phyloP scores from a whole-genome alignment of 2,888 invertebrate species.

The Mesochorus sp. region DNA sequence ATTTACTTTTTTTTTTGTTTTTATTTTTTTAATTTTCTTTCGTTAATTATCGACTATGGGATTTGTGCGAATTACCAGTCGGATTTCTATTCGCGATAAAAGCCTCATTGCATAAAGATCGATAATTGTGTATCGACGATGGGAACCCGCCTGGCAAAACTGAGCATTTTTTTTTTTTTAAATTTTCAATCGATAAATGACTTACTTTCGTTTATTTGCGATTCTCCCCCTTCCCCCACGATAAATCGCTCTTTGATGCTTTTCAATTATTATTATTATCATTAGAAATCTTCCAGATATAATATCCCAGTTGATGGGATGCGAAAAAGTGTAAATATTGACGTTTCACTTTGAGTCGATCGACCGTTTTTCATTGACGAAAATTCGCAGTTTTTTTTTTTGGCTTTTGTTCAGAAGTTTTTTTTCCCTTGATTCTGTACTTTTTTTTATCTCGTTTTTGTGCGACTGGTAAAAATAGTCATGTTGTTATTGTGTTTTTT shows the following conservation, averaged over 20 bases:
- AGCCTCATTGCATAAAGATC: constrained; percentile 1
- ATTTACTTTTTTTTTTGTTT: constrained; percentile 35
- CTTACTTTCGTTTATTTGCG: constrained; percentile 58
- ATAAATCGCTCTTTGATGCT: not conserved
- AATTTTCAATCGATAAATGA: constrained; percentile 48
- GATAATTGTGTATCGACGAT: constrained; percentile 2
- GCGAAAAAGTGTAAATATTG: constrained; percentile 33
- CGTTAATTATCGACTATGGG: constrained; percentile 15
- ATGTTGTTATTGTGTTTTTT: not conserved
- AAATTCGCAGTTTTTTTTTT: constrained; percentile 10
- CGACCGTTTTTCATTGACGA: constrained; percentile 10
- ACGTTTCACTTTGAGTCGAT: constrained; percentile 45
- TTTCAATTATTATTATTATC: not conserved
- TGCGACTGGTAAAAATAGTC: constrained; percentile 1
- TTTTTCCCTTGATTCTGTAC: not conserved
- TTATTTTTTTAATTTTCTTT: not conserved
- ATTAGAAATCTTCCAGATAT: not conserved
- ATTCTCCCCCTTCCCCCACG: not conserved
- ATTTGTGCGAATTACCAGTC: constrained; percentile 15
- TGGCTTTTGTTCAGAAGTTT: not conserved
- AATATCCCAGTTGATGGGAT: not conserved
- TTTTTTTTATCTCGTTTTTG: constrained; percentile 1
- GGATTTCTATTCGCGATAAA: constrained; percentile 32
- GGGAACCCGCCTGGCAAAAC: constrained; percentile 19
- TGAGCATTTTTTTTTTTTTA: constrained; percentile 27